A percentile compares a stretch with the other conserved stretches of the same genome.
These are phyloP conservation scores for Mythimna lalbum DNA, from an alignment of 2,888 invertebrate species.

Conservation along the genomic window DNA sequence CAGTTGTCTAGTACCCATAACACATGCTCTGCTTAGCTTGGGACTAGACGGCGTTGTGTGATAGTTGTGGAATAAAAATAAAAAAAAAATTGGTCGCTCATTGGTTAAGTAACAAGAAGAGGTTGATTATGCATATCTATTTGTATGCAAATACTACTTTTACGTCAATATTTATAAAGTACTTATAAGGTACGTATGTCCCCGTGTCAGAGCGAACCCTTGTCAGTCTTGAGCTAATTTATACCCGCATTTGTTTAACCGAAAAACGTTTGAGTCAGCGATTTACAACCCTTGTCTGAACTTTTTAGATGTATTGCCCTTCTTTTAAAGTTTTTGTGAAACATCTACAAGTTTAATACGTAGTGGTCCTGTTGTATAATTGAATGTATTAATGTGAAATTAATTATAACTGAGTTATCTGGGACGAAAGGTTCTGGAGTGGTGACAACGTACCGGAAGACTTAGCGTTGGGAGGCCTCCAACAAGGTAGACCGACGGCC, in stretches of 20 bases:
- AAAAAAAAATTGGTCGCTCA: too few relatives aligned
- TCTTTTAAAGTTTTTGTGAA: constrained; percentile 65
- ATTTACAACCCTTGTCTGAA: constrained; percentile 84
- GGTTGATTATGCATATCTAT: background rate
- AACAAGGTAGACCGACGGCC: too few relatives aligned
- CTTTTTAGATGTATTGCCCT: constrained; percentile 78
- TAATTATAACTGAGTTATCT: too few relatives aligned
- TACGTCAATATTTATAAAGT: constrained; percentile 28
- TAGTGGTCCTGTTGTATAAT: background rate
- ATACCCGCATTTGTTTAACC: constrained; percentile 86
- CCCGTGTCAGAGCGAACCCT: constrained; percentile 80
- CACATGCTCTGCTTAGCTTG: too few relatives aligned
- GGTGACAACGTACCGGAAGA: too few relatives aligned
- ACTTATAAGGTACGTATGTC: constrained; percentile 66
- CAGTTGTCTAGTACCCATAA: too few relatives aligned
- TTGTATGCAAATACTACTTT: constrained; percentile 7
- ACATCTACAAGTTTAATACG: constrained; percentile 39
- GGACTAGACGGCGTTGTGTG: too few relatives aligned
- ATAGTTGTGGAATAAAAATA: too few relatives aligned
- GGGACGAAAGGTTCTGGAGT: too few relatives aligned
- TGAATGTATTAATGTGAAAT: too few relatives aligned
- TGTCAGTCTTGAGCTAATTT: constrained; percentile 87
- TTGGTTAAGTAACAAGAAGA: too few relatives aligned
- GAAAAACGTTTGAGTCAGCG: constrained; percentile 84
- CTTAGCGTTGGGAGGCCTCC: too few relatives aligned